Base-by-base conservation (phyloP, 2,113 vertebrate genomes). In the Tragelaphus buxtoni region DNA sequence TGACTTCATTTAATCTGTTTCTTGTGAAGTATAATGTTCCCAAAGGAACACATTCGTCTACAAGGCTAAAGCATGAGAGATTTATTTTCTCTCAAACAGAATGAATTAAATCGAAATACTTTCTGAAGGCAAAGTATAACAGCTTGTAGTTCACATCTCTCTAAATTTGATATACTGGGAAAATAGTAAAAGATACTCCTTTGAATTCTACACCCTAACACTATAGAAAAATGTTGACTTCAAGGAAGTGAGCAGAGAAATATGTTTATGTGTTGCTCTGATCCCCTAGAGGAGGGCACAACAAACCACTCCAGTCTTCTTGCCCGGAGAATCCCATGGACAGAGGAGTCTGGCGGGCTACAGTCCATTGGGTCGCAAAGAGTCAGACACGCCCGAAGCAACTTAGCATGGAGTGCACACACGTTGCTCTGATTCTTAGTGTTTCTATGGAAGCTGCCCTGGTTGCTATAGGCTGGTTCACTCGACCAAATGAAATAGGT, bases 11-110 rank as follows among this genome's bases (percentile, higher is more conserved):
- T 72, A 61, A 84, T 92, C 42, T 91, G 17, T 90, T 82, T 88
- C 82, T 86, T 80, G 24, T 32, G 18, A 77, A 95, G 32, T n/a
- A 56, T 32, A 61, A 3, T 32, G 26, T 80, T 94, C 65, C 81
- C 90, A 87, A 61, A 72, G 80, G 42, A 88, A 58, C 20, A 39
- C 16, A 81, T 39, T 69, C 6, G 39, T 65, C 63, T 81, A 81
- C 92, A 88, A 95, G 83, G 77, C n/a, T 56, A 49, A 80, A 47
- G 58, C 0, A 4, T 80, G 81, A 74, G 35, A 87, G 53, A 93
- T 91, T 91, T 91, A 69, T 90, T 94, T 79, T 84, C n/a, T 80
- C 39, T 95, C 69, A 93, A 72, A 94, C 53, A 90, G 95, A 96
- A 76, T 6, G 13, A 96, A 94, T 96, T 86, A 94, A 83, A 83